Conservation (phyloP, 2,888 invertebrate genomes). For the Poecilobothrus nobilitatus region DNA sequence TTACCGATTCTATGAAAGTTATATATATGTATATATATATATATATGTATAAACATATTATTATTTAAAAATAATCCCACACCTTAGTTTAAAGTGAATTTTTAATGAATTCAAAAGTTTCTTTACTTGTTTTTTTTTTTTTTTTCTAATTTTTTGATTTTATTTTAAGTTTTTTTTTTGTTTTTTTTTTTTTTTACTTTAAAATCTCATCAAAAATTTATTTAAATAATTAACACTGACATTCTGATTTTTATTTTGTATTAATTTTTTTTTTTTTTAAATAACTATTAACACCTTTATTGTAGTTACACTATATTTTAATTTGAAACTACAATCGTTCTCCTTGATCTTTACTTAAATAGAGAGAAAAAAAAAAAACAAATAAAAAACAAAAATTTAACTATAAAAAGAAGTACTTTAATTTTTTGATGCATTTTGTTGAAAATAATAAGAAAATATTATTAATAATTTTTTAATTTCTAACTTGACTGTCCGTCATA, state of each 20-base stretch:
- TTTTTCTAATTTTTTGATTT: too few relatives aligned
- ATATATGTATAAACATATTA: background rate
- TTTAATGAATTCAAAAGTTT: background rate
- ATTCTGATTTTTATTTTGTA: background rate
- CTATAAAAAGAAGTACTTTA: too few relatives aligned
- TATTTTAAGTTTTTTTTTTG: too few relatives aligned
- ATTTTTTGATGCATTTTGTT: too few relatives aligned
- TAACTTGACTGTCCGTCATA: too few relatives aligned
- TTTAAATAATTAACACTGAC: background rate
- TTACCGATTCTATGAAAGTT: too few relatives aligned
- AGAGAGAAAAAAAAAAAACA: background rate
- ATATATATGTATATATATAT: too few relatives aligned
- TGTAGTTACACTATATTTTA: background rate
- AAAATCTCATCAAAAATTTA: background rate
- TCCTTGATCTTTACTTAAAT: background rate
- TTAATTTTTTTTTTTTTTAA: background rate
- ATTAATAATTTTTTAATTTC: too few relatives aligned
- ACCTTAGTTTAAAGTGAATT: background rate
- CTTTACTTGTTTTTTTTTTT: background rate
- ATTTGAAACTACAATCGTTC: background rate
- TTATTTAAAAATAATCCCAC: background rate
- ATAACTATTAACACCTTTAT: conserved; percentile 6
- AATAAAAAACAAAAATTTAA: too few relatives aligned
- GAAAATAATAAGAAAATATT: too few relatives aligned
- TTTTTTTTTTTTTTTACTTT: background rate